Evolutionary conservation across 1,140 invertebrate species (phyloP), one percentile per base, ranked within the genome.

Genomic region (Yoshiicerus persimilis): DNA sequence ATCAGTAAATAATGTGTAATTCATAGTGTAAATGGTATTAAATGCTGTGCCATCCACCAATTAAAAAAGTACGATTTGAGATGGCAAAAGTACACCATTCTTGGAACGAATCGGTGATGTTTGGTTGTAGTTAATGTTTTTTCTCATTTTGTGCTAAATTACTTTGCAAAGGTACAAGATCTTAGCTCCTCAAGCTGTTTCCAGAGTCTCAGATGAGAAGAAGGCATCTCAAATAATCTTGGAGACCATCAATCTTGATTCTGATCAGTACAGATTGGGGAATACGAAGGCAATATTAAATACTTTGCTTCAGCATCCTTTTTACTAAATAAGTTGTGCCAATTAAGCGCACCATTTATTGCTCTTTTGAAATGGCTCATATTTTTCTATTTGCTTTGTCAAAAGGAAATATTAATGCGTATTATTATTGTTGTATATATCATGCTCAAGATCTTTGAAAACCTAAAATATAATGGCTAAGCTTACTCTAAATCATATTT

Each of bases 191-290:
- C 86, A 87, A 85, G 86, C 86, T 23, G 86, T 88, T 5, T 25
- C 70, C 30, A 91, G 89, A 89, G 93, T 94, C 89, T 93, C 94
- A 91, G 94, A 95, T 89, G 93, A 94, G 84, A 94, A 94, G 91
- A 92, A 93, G 87, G 93, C 94, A 36, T 93, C 94, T 83, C 93
- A 93, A 87, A 93, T 94, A 89, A 93, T 96, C 88, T 92, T 95
- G 86, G 92, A 93, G 77, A 92, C 93, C 38, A 92, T 93, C 93
- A 88, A 93, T 92, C 91, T 96, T 87, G 94, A 94, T 90, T 91
- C 92, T 30, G 94, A 95, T 90, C 93, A 95, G 86, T 96, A 94
- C 92, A 92, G 94, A 91, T 92, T 95, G 70, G 95, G 95, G 90
- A 93, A 94, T 92, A 95, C 95, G 77, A 95, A 96, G 92, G 94